Evolutionary conservation across 2,113 vertebrate genomes (phyloP), one percentile per base, ranked within the genome.

Genomic region (Gracilinanus agilis): DNA sequence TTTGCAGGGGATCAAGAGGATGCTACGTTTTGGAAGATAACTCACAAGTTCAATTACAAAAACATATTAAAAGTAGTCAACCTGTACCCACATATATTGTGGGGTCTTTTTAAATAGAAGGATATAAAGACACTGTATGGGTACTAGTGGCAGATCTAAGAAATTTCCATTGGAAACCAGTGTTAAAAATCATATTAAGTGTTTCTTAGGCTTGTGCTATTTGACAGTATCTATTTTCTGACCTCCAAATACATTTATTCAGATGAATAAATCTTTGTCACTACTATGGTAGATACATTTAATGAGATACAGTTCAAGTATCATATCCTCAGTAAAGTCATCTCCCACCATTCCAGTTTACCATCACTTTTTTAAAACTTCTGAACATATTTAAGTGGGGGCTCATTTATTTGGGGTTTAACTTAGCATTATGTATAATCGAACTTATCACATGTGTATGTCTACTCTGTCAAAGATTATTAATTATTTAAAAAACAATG

Each of bases 21-120:
- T 75, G n/a, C 34, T 75, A 12, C 34, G 0, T 19, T n/a, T 75
- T 75, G 34, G 4, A 19, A n/a, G 34, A 75, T 75, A 4, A n/a
- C 53, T 88, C 58, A 24, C 16, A 9, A 89, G 16, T n/a, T 93
- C 27, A 44, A 34, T 88, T 49, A 53, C 67, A 12, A 1, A 93
- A 89, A 91, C 27, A 24, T 40, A 89, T 91, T 55, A 44, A 44
- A 10, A 9, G 0, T 95, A 67, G 67, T 83, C 88, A 91, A 88
- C 96, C 93, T 92, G 49, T 83, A n/a, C 58, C 55, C 56, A 96
- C 88, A 55, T 89, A 94, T 83, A 88, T 1, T 55, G 12, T n/a
- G n/a, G 88, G 90, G 61, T 89, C 93, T 93, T 27, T 54, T 93
- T 49, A 94, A 49, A 90, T 90, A 94, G 27, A 6, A 61, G 24